phyloP scores from a whole-genome alignment of 2,888 invertebrate species.

The Scrobipalpa atriplicella region DNA sequence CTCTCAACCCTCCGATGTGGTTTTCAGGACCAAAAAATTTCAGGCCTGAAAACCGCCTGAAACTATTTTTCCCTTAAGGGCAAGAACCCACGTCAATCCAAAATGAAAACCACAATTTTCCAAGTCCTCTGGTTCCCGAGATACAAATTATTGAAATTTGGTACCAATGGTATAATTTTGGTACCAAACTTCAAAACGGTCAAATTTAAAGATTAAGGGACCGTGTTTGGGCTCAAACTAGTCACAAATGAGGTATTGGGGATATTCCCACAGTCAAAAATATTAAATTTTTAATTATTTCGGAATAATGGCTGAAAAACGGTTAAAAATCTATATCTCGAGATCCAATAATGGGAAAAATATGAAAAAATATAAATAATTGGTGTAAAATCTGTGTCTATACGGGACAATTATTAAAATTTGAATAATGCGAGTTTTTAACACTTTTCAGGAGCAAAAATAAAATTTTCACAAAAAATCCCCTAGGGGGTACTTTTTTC shows the following conservation, averaged over 20 bases:
- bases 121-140: background rate
- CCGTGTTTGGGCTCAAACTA: background rate
- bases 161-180: background rate
- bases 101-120: background rate
- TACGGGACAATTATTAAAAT: too few relatives aligned
- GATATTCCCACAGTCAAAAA: too few relatives aligned
- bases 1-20: background rate
- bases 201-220: background rate
- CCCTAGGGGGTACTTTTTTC: conserved; percentile 1
- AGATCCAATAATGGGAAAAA: background rate
- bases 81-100: too few relatives aligned
- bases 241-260: background rate
- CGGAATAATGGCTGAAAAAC: background rate
- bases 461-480: background rate
- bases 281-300: too few relatives aligned
- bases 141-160: background rate
- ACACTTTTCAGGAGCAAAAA: too few relatives aligned
- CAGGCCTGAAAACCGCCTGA: background rate
- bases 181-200: background rate
- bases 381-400: too few relatives aligned
- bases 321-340: background rate
- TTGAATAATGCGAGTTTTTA: too few relatives aligned
- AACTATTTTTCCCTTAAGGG: background rate
- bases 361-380: background rate
- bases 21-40: background rate